phyloP scores from a whole-genome alignment of 37 sponge, comb jelly and placozoan species.

The Chondrosia reniformis region DNA sequence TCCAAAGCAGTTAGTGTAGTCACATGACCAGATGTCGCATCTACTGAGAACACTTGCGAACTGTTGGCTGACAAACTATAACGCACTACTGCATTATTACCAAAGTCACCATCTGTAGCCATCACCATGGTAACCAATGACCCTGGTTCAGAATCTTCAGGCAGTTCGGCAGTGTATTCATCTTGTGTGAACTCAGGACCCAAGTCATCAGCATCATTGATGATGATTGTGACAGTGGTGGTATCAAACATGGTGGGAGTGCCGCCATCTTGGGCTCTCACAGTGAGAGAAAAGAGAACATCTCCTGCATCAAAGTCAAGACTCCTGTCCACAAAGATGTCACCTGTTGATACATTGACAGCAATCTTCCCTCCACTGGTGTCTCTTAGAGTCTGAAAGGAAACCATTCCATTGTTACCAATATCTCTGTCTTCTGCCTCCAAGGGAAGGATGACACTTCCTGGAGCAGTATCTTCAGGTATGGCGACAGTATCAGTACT shows the following conservation, averaged over 20 bases:
- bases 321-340: constrained; percentile 15
- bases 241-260: not conserved
- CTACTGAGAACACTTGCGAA: constrained; percentile 30
- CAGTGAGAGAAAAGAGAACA: not conserved
- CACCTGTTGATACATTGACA: constrained; percentile 38
- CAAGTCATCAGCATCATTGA: constrained; percentile 39
- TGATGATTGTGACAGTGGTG: not conserved
- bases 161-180: constrained; percentile 8
- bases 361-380: constrained; percentile 5
- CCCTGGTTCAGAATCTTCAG: constrained; percentile 6
- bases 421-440: constrained; percentile 58
- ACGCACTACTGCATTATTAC: constrained; percentile 28
- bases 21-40: constrained; percentile 28
- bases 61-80: constrained; percentile 20
- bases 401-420: constrained; percentile 36
- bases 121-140: constrained; percentile 12
- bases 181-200: constrained; percentile 15
- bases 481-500: not conserved
- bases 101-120: constrained; percentile 52
- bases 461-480: constrained; percentile 15
- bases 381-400: constrained; percentile 29
- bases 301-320: constrained; percentile 49
- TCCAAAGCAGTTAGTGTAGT: constrained; percentile 30
- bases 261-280: constrained; percentile 29
- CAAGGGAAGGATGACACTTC: constrained; percentile 19